Evolutionary conservation across 2,797 vertebrate genomes (phyloP).

Genomic region (Limnodromus scolopaceus): DNA sequence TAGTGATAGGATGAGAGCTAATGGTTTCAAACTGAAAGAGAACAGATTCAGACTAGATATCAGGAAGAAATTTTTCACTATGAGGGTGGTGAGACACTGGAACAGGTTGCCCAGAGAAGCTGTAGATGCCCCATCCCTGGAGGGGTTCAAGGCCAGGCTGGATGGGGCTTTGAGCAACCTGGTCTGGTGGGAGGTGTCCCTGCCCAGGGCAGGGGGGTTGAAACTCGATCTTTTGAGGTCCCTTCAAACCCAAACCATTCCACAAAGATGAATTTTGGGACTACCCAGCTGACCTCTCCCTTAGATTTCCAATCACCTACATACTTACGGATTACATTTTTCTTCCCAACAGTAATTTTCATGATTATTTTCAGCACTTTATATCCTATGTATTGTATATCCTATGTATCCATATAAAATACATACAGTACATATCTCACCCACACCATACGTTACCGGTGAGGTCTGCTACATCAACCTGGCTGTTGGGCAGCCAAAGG

Average conservation of each 20-base stretch:
- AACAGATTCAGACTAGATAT: neutral
- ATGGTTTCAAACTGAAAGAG: neutral
- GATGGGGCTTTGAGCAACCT: neutral
- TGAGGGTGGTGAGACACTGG: neutral
- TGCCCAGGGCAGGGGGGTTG: neutral
- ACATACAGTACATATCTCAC: neutral
- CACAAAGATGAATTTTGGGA: neutral
- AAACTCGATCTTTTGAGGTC: neutral
- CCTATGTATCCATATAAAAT: neutral
- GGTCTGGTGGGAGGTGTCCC: neutral
- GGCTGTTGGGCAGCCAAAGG: neutral
- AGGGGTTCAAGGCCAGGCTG: neutral
- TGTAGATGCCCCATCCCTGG: too few species aligned
- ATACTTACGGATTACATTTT: neutral
- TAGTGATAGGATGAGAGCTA: neutral
- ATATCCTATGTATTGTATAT: neutral
- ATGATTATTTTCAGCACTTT: neutral
- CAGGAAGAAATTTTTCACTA: neutral
- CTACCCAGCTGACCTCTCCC: neutral
- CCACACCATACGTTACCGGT: fast-evolving
- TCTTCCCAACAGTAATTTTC: neutral
- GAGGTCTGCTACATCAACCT: neutral
- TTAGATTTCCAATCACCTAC: neutral
- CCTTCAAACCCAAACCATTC: neutral
- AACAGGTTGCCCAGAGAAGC: neutral